Evolutionary conservation across 1,140 invertebrate species (phyloP).

Genomic region (Neodiprion pinetum): DNA sequence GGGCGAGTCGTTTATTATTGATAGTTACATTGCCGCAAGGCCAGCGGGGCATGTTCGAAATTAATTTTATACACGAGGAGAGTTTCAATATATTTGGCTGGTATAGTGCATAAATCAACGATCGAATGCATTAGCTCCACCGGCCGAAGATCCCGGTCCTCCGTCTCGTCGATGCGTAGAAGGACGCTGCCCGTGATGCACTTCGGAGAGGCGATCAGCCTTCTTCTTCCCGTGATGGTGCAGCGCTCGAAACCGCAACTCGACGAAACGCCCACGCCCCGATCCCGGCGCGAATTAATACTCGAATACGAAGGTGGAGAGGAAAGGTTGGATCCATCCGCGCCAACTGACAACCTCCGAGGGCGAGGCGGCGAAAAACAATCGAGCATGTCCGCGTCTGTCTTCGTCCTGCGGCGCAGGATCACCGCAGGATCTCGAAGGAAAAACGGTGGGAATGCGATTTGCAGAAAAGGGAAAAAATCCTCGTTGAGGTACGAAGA

Average conservation of each 20-base stretch:
- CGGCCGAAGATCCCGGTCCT: constrained; percentile 14
- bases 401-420: no score
- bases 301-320: constrained; percentile 35
- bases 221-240: constrained; percentile 24
- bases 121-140: constrained; percentile 54
- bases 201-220: constrained; percentile 31
- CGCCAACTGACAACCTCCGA: not conserved
- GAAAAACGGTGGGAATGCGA: no score
- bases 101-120: constrained; percentile 52
- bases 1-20: constrained; percentile 27
- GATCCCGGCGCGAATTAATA: constrained; percentile 50
- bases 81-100: constrained; percentile 44
- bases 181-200: constrained; percentile 31
- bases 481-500: no score
- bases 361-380: not conserved
- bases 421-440: no score
- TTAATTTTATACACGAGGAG: constrained; percentile 53
- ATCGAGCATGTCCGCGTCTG: not conserved
- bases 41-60: constrained; percentile 48
- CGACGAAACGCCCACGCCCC: constrained; percentile 21
- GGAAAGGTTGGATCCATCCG: constrained; percentile 13
- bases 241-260: not conserved
- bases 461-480: no score
- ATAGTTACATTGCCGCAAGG: constrained; percentile 35
- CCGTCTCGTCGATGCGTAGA: no score